These are phyloP conservation scores for Spodoptera littoralis DNA, from an alignment of 2,888 invertebrate genomes.

Conservation along the genomic window DNA sequence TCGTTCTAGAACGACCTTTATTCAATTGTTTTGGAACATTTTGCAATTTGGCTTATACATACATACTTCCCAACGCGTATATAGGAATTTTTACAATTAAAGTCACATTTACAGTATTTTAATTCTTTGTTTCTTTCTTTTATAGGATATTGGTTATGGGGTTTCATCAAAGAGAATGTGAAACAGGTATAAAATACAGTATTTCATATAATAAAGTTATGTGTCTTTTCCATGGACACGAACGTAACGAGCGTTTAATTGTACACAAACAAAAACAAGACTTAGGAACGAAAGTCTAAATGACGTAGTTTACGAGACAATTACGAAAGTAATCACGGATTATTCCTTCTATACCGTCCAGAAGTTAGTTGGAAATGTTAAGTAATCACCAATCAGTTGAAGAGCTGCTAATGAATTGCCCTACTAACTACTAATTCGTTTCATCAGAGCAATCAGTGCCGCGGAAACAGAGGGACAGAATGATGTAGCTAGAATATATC, in stretches of 20 bases:
- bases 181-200: no score
- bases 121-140: no score
- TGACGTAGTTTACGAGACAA: conserved; percentile 20
- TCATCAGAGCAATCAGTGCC: conserved; percentile 5
- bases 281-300: conserved; percentile 12
- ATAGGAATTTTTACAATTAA: no score
- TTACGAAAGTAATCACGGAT: conserved; percentile 23
- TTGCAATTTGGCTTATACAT: no score
- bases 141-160: no score
- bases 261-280: conserved; percentile 20
- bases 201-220: no score
- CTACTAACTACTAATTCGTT: conserved; percentile 18
- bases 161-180: no score
- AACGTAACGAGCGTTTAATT: conserved; percentile 27
- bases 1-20: no score
- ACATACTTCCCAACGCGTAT: no score
- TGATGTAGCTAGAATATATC: background rate
- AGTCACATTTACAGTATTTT: no score
- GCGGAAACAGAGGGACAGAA: background rate
- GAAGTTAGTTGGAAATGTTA: conserved; percentile 10
- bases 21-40: no score
- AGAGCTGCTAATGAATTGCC: conserved; percentile 30
- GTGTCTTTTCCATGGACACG: no score
- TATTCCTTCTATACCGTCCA: conserved; percentile 10
- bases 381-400: conserved; percentile 33